Base-by-base conservation (phyloP, 2,888 invertebrate species). In the Ormyrus thymus region DNA sequence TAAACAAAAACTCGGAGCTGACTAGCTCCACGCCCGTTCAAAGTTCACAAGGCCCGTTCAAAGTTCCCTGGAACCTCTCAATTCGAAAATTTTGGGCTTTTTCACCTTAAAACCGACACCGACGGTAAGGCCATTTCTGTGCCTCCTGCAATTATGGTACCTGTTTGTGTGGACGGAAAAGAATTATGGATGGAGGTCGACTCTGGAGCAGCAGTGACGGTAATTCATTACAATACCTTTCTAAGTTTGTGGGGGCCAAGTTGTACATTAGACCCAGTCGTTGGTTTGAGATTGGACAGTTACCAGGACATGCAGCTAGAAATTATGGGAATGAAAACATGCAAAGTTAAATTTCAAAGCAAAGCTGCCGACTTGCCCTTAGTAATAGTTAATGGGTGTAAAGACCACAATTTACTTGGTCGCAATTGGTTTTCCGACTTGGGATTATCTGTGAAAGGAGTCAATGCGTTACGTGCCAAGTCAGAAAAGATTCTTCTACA, bases 351-450 rank as follows among this genome's bases (percentile, higher is more conserved):
- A 11, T 77, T 72, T 53, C 45, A 13, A 4, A 43, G 58, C 3
- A 15, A 45, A 9, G 11, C 5, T 10, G 58, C 59, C 5, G 29
- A 3, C 10, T 58, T 78, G 15, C 74, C 78, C 1, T 13, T 78
- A 6, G 4, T 48, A 8, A 55, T 79, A 6, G 79, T 75, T 3
- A 75, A 79, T 58, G 71, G 71, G 0, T 79, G 79, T 29, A 72
- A 51, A 9, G 51, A 51, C 9, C 51, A 51, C 6, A 51, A 51
- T 51, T 9, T 51, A 6, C 9, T 51, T 0, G 73, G 78, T 1
- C 69, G 78, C 5, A 78, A 78, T 56, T 78, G 78, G 78, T 73
- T 78, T 29, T 0, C 43, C 1, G 65, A 50, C n/a, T 43, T 78
- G 2, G 78, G 78, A n/a, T 50, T 68, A 9, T n/a, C 69, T 4